Evolutionary conservation across 1,140 invertebrate genomes (phyloP), one percentile per base, ranked within the genome.

Genomic region (Octopus sinensis): DNA sequence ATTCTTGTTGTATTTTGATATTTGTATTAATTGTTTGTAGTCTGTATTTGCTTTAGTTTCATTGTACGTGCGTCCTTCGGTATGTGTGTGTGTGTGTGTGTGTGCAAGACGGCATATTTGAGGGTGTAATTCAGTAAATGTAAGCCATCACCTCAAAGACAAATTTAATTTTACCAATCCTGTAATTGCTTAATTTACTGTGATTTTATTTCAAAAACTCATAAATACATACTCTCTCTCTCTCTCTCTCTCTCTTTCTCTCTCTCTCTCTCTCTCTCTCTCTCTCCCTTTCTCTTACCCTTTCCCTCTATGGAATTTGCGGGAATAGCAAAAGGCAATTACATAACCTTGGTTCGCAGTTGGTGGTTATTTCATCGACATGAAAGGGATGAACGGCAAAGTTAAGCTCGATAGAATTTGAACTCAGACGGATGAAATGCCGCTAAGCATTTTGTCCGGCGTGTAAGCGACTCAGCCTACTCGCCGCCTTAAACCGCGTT

Each of bases 281-380:
- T 62, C 78, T 80, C 56, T 80, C n/a, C 79, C 43, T 6, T 30
- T 68, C 78, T 71, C 54, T 13, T 62, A 53, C 76, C 51, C 77
- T 54, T 76, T 76, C 78, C 13, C 23, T 23, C 56, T 30, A 5
- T 17, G 13, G 43, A 23, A 13, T 4, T 54, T 76, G 0, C 7
- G 56, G 56, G 17, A 62, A 62, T 7, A 62, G 17, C 56, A 17
- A 17, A 9, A 17, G 17, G 7, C 17, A 9, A 62, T 17, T 17
- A 62, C 7, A 7, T 9, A 62, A 7, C 7, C 7, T 62, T 7
- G 7, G 56, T 62, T 7, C 17, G 56, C 7, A 17, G 56, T 9
- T 7, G 56, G 56, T 7, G 56, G 56, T 62, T 7, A 62, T 9
- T 9, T 9, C 7, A 62, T 62, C 17, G 17, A 62, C 56, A 17